A percentile compares a stretch with the other conserved stretches of the same genome.
Evolutionary conservation across 2,113 vertebrate genomes (phyloP).

Genomic region (Varanus salvator): DNA sequence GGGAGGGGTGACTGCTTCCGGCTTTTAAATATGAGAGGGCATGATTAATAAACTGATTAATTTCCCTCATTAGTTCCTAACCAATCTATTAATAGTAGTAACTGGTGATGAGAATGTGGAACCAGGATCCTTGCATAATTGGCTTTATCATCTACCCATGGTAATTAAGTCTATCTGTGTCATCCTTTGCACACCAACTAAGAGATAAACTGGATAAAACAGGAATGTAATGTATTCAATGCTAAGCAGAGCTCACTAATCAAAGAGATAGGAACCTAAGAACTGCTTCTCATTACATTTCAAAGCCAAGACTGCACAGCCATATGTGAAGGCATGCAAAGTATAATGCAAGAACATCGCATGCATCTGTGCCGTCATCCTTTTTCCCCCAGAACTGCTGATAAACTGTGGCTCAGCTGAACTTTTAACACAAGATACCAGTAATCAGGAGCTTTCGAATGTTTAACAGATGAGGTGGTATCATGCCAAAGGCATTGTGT

Average conservation of each 20-base stretch:
- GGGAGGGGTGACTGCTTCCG: conserved; percentile 15
- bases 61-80: conserved; percentile 21
- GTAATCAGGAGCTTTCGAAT: background rate
- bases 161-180: conserved; percentile 36
- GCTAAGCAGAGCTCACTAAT: background rate
- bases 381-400: background rate
- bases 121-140: conserved; percentile 38
- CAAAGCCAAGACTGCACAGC: background rate
- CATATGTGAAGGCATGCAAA: background rate
- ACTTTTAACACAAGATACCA: background rate
- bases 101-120: conserved; percentile 25
- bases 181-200: conserved; percentile 27
- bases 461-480: background rate
- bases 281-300: background rate
- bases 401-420: background rate
- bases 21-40: conserved; percentile 27
- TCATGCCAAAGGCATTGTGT: background rate
- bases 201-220: conserved; percentile 12
- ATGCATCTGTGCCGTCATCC: background rate
- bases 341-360: background rate
- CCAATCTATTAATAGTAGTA: conserved; percentile 36
- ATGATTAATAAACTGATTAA: conserved; percentile 42
- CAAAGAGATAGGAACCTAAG: conserved; percentile 11
- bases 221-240: background rate
- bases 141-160: background rate